phyloP scores from a whole-genome alignment of 2,113 vertebrate genomes.

The Trogon surrucura region DNA sequence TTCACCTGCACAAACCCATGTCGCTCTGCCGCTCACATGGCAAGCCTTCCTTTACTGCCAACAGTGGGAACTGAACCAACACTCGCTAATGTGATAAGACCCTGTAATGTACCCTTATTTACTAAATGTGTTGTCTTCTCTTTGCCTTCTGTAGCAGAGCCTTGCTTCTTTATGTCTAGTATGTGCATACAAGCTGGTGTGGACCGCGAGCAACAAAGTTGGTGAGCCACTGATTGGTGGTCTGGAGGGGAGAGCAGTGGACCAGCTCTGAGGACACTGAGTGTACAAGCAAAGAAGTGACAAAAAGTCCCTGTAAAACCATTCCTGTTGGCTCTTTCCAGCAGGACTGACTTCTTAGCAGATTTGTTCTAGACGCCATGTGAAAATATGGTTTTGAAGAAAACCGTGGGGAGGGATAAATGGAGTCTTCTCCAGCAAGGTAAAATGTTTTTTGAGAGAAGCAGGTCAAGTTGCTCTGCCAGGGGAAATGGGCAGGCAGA shows the following conservation, averaged over 20 bases:
- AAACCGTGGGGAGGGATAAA: not conserved
- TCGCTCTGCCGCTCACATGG: not conserved
- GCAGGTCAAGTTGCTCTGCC: not conserved
- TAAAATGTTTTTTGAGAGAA: not conserved
- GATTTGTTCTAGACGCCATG: not conserved
- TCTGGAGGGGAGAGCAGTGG: not conserved
- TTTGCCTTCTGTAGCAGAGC: not conserved
- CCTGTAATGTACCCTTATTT: not conserved
- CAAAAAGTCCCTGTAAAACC: not conserved
- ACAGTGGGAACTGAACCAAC: not conserved
- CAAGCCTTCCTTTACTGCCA: not conserved
- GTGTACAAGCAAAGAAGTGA: not conserved
- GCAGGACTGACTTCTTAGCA: not conserved
- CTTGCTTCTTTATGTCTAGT: not conserved
- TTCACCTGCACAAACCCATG: not conserved
- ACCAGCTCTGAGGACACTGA: not conserved
- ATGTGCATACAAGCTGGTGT: not conserved
- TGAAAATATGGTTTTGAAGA: not conserved
- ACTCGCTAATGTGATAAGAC: not conserved
- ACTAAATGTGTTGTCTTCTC: not conserved
- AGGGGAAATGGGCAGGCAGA: not conserved
- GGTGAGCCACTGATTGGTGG: fast-evolving
- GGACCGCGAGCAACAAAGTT: not conserved
- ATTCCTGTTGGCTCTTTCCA: not conserved
- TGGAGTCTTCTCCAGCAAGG: not conserved